These are phyloP conservation scores for Esperia sulphurella DNA, from an alignment of 2,888 invertebrate genomes.

Conservation along the genomic window DNA sequence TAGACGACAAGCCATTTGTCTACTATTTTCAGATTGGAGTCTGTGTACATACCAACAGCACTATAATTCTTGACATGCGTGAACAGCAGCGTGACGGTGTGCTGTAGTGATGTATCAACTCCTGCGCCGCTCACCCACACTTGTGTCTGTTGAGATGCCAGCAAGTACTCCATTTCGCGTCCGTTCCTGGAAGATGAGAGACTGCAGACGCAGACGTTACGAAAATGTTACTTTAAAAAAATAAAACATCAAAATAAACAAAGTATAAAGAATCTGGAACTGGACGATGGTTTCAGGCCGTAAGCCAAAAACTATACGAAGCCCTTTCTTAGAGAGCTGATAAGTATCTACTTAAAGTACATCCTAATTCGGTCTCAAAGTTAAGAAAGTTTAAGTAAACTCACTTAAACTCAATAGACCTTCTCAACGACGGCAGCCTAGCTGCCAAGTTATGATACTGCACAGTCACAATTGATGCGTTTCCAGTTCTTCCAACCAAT, in stretches of 20 bases:
- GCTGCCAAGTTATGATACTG: conserved; percentile 82
- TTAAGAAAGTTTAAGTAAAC: conserved; percentile 24
- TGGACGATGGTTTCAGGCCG: too few relatives aligned
- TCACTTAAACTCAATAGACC: conserved; percentile 81
- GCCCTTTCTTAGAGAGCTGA: too few relatives aligned
- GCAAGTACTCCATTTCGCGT: conserved; percentile 82
- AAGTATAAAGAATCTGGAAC: too few relatives aligned
- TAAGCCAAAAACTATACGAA: too few relatives aligned
- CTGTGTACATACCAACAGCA: conserved; percentile 48
- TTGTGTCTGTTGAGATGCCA: conserved; percentile 79
- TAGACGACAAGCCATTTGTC: too few relatives aligned
- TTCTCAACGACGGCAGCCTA: conserved; percentile 80
- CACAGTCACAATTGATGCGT: conserved; percentile 69
- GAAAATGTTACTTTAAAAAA: conserved; percentile 15
- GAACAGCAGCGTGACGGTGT: conserved; percentile 55
- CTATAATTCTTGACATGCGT: conserved; percentile 62
- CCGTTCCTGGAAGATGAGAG: conserved; percentile 76
- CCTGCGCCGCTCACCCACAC: conserved; percentile 43
- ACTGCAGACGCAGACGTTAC: conserved; percentile 31
- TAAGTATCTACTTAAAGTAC: too few relatives aligned
- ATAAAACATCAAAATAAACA: conserved; percentile 10
- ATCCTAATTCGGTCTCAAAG: too few relatives aligned
- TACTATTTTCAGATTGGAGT: too few relatives aligned
- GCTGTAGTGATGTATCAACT: conserved; percentile 55
- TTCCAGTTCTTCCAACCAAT: conserved; percentile 43